Conservation (phyloP, 2,888 invertebrate genomes). For the Mycalesis mineus region DNA sequence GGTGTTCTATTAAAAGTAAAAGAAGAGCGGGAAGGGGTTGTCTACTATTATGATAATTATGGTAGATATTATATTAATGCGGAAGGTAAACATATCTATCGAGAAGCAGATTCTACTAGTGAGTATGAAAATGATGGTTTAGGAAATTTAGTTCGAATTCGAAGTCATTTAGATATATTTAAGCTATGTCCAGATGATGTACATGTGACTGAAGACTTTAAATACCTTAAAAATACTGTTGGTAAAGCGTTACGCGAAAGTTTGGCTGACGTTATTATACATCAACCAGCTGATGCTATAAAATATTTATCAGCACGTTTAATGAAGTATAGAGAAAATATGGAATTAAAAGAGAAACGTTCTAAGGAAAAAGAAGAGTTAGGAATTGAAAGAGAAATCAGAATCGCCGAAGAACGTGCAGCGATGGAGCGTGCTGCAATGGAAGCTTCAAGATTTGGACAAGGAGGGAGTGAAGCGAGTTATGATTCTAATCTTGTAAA, state of each 20-base stretch:
- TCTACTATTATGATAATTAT: slow-evolving; percentile 63
- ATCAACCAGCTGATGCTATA: slow-evolving; percentile 67
- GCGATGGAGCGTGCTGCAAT: slow-evolving; percentile 53
- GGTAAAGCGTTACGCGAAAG: slow-evolving; percentile 61
- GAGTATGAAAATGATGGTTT: slow-evolving; percentile 72
- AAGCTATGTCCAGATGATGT: slow-evolving; percentile 58
- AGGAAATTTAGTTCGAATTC: slow-evolving; percentile 68
- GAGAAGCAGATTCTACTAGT: slow-evolving; percentile 56
- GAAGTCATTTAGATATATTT: slow-evolving; percentile 56
- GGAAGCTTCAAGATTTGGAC: slow-evolving; percentile 46
- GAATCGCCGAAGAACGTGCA: slow-evolving; percentile 53
- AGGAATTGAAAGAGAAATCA: slow-evolving; percentile 51
- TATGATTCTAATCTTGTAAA: slow-evolving; percentile 61
- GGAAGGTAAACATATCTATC: slow-evolving; percentile 64
- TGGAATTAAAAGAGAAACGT: slow-evolving; percentile 54
- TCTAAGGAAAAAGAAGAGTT: slow-evolving; percentile 54
- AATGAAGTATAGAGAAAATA: slow-evolving; percentile 59
- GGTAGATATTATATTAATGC: slow-evolving; percentile 64
- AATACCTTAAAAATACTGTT: slow-evolving; percentile 59
- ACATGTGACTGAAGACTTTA: slow-evolving; percentile 65
- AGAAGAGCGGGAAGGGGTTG: slow-evolving; percentile 56
- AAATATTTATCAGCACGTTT: slow-evolving; percentile 56
- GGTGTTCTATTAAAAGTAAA: slow-evolving; percentile 61
- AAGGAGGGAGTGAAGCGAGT: slow-evolving; percentile 63
- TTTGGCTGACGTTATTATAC: slow-evolving; percentile 59